Percentiles rank a stretch among this genome's conserved stretches.
Conservation (phyloP, 1,140 invertebrate genomes). For the Formica selysi region DNA sequence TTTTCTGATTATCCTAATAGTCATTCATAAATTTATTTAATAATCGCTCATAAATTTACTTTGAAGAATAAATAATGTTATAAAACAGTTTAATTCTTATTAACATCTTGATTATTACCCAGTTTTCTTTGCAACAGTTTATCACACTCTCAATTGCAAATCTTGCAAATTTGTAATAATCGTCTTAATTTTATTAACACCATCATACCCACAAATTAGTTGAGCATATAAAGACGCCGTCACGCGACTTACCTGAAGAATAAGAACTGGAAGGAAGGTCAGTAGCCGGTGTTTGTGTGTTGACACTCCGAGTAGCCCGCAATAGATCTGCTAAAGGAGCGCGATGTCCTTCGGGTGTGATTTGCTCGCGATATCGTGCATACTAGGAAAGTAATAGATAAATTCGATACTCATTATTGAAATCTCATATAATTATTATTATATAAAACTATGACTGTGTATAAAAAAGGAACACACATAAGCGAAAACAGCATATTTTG, state of each 20-base stretch:
- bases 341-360: conserved; percentile 94
- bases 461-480: background rate
- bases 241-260: conserved; percentile 86
- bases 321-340: conserved; percentile 93
- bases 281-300: conserved; percentile 93
- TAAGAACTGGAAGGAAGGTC: conserved; percentile 87
- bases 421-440: background rate
- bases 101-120: background rate
- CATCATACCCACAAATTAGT: conserved; percentile 3
- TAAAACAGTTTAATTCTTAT: background rate
- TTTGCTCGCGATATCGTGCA: conserved; percentile 85
- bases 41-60: too few species aligned
- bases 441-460: background rate
- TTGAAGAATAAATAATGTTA: conserved; percentile 4
- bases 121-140: conserved; percentile 22
- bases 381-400: conserved; percentile 75
- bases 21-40: background rate
- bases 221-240: background rate
- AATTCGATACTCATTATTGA: conserved; percentile 1
- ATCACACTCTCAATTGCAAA: background rate
- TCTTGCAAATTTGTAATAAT: conserved; percentile 19
- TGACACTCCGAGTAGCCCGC: conserved; percentile 90
- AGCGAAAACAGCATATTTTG: background rate
- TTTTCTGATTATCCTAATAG: background rate
- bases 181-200: background rate